Evolutionary conservation across 2,797 vertebrate genomes (phyloP), one percentile per base, ranked within the genome.

Genomic region (Sylvilagus floridanus): DNA sequence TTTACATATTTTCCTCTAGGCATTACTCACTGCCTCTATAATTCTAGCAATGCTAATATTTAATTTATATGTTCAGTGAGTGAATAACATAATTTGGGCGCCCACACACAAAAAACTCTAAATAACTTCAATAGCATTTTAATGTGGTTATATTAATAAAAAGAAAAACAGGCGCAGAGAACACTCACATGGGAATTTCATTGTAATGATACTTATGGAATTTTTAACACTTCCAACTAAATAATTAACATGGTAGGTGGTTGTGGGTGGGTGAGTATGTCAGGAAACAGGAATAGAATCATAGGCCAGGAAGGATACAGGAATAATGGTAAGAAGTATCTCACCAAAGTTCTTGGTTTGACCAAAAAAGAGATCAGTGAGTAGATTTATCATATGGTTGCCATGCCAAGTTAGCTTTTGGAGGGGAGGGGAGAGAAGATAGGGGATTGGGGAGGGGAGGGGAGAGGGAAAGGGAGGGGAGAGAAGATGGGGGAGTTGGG

Each of bases 21-120:
- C 69, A 83, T 94, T 95, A 84, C 63, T 94, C 91, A 94, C 35
- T 92, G 17, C 92, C 83, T 89, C 91, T 93, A 89, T 93, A 95
- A 96, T 94, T 96, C 81, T 96, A 97, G 81, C 66, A 89, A 84
- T 22, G 79, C 47, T 89, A 94, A 95, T 96, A 95, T 73, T 92
- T 94, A 84, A 73, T 76, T 89, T 92, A 95, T 86, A 72, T 96
- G 32, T 84, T 95, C 50, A 1, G 57, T 81, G 66, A 97, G 47
- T 92, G 76, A 96, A 90, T 88, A 93, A 90, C 54, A 84, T 77
- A 73, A 88, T 77, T 95, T 21, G n/a, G 72, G 37, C 88, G 92
- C 83, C 50, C 35, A 73, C 79, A 72, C 4, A 66, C 32, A 26
- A 76, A 82, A 87, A 84, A n/a, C 17, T 82, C 69, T 86, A 54